phyloP scores from a whole-genome alignment of 2,113 vertebrate species.

The Panthera leo region DNA sequence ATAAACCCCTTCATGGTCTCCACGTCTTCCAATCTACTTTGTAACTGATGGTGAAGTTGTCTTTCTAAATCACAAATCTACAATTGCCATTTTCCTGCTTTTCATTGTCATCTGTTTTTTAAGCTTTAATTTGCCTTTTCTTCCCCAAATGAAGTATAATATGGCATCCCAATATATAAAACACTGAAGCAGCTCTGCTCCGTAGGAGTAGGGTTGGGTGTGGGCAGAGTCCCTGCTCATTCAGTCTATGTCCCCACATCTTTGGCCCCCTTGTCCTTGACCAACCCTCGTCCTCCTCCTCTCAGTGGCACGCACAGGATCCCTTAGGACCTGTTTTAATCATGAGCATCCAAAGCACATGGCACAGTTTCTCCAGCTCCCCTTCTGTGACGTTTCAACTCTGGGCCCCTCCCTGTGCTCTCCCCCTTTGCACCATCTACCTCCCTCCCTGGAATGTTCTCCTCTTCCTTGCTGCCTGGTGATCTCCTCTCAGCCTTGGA shows the following conservation, averaged over 20 bases:
- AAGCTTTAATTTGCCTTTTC: not conserved
- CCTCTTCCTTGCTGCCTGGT: not conserved
- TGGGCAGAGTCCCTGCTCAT: not conserved
- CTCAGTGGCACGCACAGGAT: not conserved
- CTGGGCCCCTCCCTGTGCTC: not conserved
- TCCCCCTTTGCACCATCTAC: not conserved
- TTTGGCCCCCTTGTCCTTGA: not conserved
- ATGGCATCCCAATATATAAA: not conserved
- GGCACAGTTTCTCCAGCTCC: not conserved
- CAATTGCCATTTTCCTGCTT: not conserved
- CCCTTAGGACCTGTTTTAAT: not conserved
- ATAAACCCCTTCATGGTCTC: not conserved
- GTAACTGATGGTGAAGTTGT: not conserved
- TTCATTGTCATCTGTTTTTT: not conserved
- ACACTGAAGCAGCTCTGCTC: not conserved
- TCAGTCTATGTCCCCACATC: not conserved
- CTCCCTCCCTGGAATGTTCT: not conserved
- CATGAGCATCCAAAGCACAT: not conserved
- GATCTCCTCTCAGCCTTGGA: not conserved
- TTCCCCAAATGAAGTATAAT: not conserved
- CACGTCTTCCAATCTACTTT: not conserved
- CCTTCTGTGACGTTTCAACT: not conserved
- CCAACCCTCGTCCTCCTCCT: accelerated
- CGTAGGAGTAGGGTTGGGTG: not conserved
- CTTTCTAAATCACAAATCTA: not conserved